phyloP scores from a whole-genome alignment of 1,140 invertebrate species.

The Ooceraea biroi region DNA sequence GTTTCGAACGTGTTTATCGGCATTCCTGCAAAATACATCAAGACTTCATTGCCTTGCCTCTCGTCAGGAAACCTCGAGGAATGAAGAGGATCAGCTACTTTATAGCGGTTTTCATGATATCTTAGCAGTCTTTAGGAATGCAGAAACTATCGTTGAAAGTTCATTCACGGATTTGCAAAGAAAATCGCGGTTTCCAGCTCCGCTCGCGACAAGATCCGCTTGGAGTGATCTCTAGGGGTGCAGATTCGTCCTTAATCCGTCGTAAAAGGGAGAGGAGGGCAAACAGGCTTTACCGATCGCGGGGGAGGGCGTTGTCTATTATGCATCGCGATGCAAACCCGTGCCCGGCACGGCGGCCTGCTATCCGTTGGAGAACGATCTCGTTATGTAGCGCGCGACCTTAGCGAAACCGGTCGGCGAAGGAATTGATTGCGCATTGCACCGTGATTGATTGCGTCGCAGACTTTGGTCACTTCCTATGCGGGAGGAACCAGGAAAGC shows the following conservation, averaged over 20 bases:
- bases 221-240: neutral
- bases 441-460: constrained; percentile 32
- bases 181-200: neutral
- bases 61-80: too few species aligned
- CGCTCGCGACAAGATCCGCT: neutral
- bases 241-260: neutral
- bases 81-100: too few species aligned
- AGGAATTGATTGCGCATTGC: constrained; percentile 73
- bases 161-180: neutral
- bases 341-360: constrained; percentile 52
- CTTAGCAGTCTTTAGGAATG: too few species aligned
- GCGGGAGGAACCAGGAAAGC: constrained; percentile 12
- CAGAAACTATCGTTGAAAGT: too few species aligned
- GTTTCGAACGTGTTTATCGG: constrained; percentile 27
- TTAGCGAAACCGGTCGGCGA: constrained; percentile 77
- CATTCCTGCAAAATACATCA: neutral
- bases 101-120: too few species aligned
- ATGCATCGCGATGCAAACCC: constrained; percentile 62
- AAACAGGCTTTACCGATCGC: constrained; percentile 32
- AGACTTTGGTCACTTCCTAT: constrained; percentile 35
- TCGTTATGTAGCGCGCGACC: constrained; percentile 72
- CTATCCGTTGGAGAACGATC: constrained; percentile 61
- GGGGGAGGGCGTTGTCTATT: constrained; percentile 55
- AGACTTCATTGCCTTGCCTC: too few species aligned
- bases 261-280: neutral